These are phyloP conservation scores for Odontothrips loti DNA, from an alignment of 2,888 invertebrate species.

Conservation along the genomic window DNA sequence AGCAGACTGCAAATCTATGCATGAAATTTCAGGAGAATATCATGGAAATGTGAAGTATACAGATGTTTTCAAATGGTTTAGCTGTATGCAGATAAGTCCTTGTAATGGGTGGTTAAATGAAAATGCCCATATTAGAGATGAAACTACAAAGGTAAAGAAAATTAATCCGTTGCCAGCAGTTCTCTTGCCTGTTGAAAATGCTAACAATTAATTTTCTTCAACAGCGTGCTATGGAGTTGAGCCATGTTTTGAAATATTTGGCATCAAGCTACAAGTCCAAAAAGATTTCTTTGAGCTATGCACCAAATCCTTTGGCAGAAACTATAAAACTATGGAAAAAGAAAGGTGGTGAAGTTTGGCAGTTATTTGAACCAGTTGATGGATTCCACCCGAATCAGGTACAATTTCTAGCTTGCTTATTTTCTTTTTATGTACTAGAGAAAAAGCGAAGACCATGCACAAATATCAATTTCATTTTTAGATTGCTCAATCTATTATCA, in stretches of 20 bases:
- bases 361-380: constrained; percentile 43
- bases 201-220: constrained; percentile 30
- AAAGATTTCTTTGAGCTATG: constrained; percentile 41
- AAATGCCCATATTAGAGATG: constrained; percentile 46
- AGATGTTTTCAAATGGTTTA: constrained; percentile 49
- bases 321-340: constrained; percentile 40
- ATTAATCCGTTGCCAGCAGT: neutral
- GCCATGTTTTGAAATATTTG: constrained; percentile 41
- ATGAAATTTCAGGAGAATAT: constrained; percentile 40
- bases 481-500: constrained; percentile 42
- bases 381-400: constrained; percentile 44
- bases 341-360: constrained; percentile 40
- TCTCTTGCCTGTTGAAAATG: neutral
- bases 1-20: constrained; percentile 3
- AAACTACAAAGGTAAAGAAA: constrained; percentile 43
- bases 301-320: constrained; percentile 42
- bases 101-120: constrained; percentile 51
- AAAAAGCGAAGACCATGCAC: neutral
- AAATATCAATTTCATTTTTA: constrained; percentile 35
- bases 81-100: constrained; percentile 50
- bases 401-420: neutral
- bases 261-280: constrained; percentile 39
- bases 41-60: constrained; percentile 48
- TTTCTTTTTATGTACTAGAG: neutral
- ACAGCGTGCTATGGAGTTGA: constrained; percentile 40